These are phyloP conservation scores for Prinia subflava DNA, from an alignment of 2,113 vertebrate genomes.

Conservation along the genomic window DNA sequence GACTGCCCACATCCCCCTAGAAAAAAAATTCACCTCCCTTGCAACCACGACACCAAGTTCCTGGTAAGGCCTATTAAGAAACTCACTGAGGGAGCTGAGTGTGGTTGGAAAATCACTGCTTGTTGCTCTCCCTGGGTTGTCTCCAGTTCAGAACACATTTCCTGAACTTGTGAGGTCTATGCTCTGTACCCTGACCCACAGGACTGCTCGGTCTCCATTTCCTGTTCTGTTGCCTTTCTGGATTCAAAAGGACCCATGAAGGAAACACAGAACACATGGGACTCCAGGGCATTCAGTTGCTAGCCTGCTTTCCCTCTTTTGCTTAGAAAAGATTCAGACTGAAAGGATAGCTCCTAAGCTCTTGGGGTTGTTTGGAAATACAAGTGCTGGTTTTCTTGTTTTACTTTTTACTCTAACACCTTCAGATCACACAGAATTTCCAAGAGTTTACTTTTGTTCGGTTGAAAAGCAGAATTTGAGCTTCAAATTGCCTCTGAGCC, in stretches of 20 bases:
- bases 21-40: no score
- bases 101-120: background rate
- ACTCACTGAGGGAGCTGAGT: background rate
- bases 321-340: background rate
- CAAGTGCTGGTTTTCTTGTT: background rate
- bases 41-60: no score
- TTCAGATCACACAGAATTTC: background rate
- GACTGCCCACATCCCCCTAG: no score
- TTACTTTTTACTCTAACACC: background rate
- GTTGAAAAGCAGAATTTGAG: background rate
- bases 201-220: background rate
- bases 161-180: accelerated
- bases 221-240: background rate
- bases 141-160: background rate
- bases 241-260: background rate
- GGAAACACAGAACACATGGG: background rate
- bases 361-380: background rate
- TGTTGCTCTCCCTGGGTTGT: background rate
- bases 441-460: background rate
- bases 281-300: background rate
- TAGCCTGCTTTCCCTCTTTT: background rate
- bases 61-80: background rate
- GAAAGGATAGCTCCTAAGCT: background rate
- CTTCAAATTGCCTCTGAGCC: background rate
- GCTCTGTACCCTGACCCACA: accelerated